phyloP scores from a whole-genome alignment of 2,113 vertebrate genomes.

The Neodon shergylaensis region DNA sequence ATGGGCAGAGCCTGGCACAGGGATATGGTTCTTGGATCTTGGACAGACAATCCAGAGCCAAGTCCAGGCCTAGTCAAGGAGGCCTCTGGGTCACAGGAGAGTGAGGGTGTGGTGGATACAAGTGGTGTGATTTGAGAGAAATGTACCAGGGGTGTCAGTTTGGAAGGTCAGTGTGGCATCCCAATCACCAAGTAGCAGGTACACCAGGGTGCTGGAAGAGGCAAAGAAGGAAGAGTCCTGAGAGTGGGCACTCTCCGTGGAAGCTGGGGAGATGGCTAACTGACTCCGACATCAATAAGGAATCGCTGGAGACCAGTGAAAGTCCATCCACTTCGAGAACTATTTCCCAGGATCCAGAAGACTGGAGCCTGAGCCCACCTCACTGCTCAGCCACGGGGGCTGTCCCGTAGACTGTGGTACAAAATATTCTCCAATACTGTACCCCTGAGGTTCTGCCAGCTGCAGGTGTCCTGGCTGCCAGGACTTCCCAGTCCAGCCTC shows the following conservation, averaged over 20 bases:
- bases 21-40: rapidly evolving
- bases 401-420: background rate
- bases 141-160: too few species aligned
- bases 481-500: too few species aligned
- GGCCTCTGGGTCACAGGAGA: too few species aligned
- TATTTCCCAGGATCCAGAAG: too few species aligned
- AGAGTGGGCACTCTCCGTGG: background rate
- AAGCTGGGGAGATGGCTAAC: background rate
- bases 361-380: rapidly evolving
- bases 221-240: background rate
- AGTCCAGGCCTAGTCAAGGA: rapidly evolving
- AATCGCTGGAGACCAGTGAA: rapidly evolving
- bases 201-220: background rate
- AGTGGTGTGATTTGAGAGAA: too few species aligned
- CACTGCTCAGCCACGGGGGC: rapidly evolving
- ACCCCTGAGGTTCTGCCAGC: background rate
- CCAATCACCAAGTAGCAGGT: background rate
- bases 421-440: background rate
- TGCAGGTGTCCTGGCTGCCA: background rate
- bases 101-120: background rate
- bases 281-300: background rate
- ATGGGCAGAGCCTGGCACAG: background rate
- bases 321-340: background rate
- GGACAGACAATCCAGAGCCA: too few species aligned
- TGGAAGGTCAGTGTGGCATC: background rate